These are phyloP conservation scores for Drosophila nigrodunni DNA, from an alignment of 1,140 invertebrate species.

Conservation along the genomic window DNA sequence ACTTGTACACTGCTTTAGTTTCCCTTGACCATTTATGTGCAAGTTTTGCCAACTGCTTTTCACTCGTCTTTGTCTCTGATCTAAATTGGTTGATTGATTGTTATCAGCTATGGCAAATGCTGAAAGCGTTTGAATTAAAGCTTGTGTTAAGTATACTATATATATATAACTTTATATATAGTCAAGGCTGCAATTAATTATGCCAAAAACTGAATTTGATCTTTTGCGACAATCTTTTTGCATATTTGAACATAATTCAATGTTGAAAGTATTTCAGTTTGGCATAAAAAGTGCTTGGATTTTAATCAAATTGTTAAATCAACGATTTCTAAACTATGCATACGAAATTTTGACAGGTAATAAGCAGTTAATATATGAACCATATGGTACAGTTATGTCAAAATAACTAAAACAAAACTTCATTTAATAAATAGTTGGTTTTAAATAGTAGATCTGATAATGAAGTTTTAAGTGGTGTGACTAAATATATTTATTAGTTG, in stretches of 20 bases:
- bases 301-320: neutral
- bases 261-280: no score
- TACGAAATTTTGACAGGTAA: no score
- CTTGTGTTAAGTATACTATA: neutral
- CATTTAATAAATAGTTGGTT: no score
- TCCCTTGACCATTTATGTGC: neutral
- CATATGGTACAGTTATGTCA: no score
- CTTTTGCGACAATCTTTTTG: constrained; percentile 13
- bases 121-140: constrained; percentile 1
- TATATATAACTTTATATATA: neutral
- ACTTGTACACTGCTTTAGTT: neutral
- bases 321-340: constrained; percentile 1
- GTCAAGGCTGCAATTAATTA: constrained; percentile 16
- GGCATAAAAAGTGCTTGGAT: no score
- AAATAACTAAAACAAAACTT: no score
- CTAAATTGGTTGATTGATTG: constrained; percentile 8
- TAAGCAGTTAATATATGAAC: no score
- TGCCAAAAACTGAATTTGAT: constrained; percentile 4
- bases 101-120: neutral
- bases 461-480: no score
- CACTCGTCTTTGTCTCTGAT: neutral
- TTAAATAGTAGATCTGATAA: no score
- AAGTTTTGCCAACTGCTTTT: no score
- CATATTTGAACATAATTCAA: constrained; percentile 9
- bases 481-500: no score